phyloP scores from a whole-genome alignment of 2,797 vertebrate genomes.

The Tangara arthus region DNA sequence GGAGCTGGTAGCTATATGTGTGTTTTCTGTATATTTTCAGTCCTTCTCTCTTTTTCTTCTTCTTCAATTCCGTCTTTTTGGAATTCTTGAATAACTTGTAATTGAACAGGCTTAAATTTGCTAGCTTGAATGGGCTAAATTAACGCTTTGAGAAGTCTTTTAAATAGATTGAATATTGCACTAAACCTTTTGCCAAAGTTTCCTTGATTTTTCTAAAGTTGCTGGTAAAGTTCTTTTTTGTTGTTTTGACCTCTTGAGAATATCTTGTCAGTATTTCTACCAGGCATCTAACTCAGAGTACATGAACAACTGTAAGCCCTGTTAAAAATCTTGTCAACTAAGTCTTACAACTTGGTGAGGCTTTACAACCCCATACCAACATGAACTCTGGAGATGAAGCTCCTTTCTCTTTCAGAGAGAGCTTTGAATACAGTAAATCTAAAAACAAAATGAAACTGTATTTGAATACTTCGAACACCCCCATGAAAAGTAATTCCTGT shows the following conservation, averaged over 20 bases:
- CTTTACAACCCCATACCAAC: neutral
- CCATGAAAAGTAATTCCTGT: neutral
- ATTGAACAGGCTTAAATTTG: neutral
- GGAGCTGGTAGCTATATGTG: neutral
- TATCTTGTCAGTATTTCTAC: neutral
- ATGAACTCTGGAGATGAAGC: neutral
- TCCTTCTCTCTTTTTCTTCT: neutral
- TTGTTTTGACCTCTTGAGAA: neutral
- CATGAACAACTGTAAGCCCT: neutral
- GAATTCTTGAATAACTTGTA: neutral
- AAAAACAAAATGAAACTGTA: neutral
- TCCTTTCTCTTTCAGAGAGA: neutral
- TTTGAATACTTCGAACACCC: neutral
- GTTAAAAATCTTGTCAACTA: neutral
- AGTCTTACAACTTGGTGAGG: neutral
- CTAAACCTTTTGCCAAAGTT: neutral
- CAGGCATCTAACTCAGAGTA: neutral
- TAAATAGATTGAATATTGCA: neutral
- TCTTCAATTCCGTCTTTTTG: neutral
- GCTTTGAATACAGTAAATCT: neutral
- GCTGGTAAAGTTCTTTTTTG: neutral
- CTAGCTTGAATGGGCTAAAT: neutral
- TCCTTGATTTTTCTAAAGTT: neutral
- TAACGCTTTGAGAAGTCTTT: neutral
- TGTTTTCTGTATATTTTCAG: neutral